phyloP scores from a whole-genome alignment of 2,888 invertebrate species.

The Scrobipalpa costella region DNA sequence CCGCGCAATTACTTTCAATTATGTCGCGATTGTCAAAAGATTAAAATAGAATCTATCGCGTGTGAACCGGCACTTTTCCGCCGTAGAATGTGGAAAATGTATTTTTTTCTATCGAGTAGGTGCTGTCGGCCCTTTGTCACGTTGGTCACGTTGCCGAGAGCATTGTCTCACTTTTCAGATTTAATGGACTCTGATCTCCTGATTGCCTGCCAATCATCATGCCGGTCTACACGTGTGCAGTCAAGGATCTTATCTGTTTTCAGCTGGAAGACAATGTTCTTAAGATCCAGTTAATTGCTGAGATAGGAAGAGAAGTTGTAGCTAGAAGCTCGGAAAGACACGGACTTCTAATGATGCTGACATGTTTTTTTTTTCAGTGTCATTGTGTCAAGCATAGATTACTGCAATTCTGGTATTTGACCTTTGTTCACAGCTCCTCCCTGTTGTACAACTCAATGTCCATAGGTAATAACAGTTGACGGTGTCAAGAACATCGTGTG shows the following conservation, averaged over 20 bases:
- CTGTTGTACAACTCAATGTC: no score
- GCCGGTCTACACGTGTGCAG: constrained; percentile 51
- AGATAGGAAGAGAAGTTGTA: neutral
- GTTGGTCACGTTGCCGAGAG: constrained; percentile 64
- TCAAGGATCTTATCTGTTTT: constrained; percentile 16
- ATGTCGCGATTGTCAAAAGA: constrained; percentile 71
- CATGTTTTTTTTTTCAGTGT: no score
- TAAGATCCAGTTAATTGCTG: no score
- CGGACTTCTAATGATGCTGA: no score
- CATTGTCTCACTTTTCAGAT: constrained; percentile 62
- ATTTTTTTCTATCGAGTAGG: constrained; percentile 44
- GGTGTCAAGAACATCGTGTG: no score
- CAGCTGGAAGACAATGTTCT: neutral
- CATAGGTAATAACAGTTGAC: no score
- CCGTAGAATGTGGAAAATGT: constrained; percentile 66
- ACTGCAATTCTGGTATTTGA: no score
- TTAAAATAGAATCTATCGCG: constrained; percentile 76
- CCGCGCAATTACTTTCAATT: constrained; percentile 66
- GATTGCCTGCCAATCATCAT: constrained; percentile 65
- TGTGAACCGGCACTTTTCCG: constrained; percentile 70
- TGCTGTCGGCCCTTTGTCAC: constrained; percentile 63
- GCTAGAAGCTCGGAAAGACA: no score
- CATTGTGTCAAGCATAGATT: no score
- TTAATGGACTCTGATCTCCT: constrained; percentile 59
- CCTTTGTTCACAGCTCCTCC: no score